Evolutionary conservation across 64 coral and sea anemone species (phyloP).

Genomic region (Acropora yongei): DNA sequence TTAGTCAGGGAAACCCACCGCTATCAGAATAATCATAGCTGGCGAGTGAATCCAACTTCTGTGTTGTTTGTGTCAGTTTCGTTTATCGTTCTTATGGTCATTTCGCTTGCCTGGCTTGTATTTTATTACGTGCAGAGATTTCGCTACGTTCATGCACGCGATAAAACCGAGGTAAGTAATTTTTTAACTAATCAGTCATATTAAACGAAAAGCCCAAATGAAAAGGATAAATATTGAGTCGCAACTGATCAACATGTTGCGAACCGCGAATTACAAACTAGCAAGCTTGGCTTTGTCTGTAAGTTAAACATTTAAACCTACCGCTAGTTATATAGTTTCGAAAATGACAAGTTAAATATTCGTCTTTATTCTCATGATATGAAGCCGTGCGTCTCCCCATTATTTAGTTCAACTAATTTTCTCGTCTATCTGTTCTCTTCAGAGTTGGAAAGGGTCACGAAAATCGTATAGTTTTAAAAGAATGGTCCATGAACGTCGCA

Average conservation of each 20-base stretch:
- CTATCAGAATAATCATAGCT: constrained; percentile 9
- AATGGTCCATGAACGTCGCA: too few species aligned
- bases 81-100: constrained; percentile 98
- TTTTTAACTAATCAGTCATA: not conserved
- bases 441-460: too few species aligned
- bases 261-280: too few species aligned
- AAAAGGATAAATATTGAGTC: not conserved
- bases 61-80: constrained; percentile 99
- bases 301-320: not conserved
- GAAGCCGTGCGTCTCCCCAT: too few species aligned
- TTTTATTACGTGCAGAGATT: constrained; percentile 99
- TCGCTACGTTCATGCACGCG: constrained; percentile 93
- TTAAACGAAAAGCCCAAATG: not conserved
- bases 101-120: constrained; percentile 96
- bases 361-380: too few species aligned
- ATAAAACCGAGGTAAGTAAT: constrained; percentile 96
- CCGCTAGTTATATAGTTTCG: not conserved
- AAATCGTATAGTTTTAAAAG: too few species aligned
- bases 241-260: not conserved
- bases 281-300: too few species aligned
- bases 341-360: too few species aligned
- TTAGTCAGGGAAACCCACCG: not conserved
- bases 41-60: constrained; percentile 90
- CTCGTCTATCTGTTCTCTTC: too few species aligned
- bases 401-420: too few species aligned